Evolutionary conservation across 2,113 vertebrate species (phyloP), one percentile per base, ranked within the genome.

Genomic region (Pseudorectes ferrugineus): DNA sequence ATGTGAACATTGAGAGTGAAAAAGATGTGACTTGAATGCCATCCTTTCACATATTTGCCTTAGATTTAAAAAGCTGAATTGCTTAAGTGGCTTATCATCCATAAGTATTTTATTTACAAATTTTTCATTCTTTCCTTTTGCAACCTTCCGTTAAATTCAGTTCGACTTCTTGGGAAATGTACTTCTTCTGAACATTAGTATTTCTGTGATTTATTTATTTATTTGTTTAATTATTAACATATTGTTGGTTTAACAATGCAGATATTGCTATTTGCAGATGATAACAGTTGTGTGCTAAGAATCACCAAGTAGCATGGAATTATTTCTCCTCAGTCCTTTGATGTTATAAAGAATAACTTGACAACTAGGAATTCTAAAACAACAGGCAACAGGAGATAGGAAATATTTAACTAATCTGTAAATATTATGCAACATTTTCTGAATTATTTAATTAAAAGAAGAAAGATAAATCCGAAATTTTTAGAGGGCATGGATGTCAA

Each of bases 81-180:
- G 1, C 9, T 83, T 68, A 28, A 42, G 14, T 35, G 23, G 2
- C 4, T 23, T 67, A 21, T 54, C 6, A 42, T 59, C 52, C 12
- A 24, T 65, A 88, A 12, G 21, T 68, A 66, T 49, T 46, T 25
- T 84, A 67, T 85, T 92, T 31, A 81, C 19, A 52, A 71, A 43
- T 46, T 90, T 66, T 88, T 78, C 11, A 48, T 66, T 78, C 6
- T 10, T 13, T 31, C 5, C 38, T 76, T 49, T 83, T 52, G 11
- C 5, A 52, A 48, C 5, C 11, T 80, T 91, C 38, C 33, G 8
- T 83, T 93, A 91, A 80, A 96, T 90, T 93, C n/a, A 12, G 28
- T 72, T 77, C 52, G 46, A 91, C 25, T 82, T 36, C 12, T 74
- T 43, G 25, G 26, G 29, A 70, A 70, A 65, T 55, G 15, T 15